These are phyloP conservation scores for Thripadectes ignobilis DNA, from an alignment of 2,797 vertebrate species.

Conservation along the genomic window DNA sequence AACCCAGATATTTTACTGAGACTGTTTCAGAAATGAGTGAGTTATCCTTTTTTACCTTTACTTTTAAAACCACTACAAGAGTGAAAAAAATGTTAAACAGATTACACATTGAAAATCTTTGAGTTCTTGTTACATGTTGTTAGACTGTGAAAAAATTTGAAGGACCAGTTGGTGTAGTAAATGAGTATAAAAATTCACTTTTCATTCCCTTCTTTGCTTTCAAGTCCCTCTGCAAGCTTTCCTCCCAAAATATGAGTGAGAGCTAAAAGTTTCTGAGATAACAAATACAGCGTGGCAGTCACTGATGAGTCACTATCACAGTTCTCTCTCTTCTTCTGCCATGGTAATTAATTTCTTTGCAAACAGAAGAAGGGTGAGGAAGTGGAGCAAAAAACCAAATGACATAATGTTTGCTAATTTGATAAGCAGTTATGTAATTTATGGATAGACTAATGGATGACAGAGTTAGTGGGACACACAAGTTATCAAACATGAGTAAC, in stretches of 20 bases:
- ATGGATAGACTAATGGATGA: background rate
- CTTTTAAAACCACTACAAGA: background rate
- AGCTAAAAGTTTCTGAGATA: background rate
- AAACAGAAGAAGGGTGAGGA: background rate
- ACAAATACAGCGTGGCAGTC: background rate
- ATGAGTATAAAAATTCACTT: background rate
- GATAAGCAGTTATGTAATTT: background rate
- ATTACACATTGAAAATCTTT: background rate
- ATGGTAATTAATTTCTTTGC: background rate
- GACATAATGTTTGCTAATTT: background rate
- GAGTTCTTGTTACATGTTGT: background rate
- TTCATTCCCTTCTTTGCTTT: background rate
- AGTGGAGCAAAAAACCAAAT: background rate
- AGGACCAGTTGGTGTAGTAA: background rate
- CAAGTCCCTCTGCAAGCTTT: background rate
- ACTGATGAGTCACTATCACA: background rate
- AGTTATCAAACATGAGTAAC: background rate
- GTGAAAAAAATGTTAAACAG: background rate
- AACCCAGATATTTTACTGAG: background rate
- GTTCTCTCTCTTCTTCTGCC: background rate
- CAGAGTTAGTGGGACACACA: background rate
- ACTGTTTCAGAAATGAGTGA: background rate
- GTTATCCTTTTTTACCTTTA: background rate
- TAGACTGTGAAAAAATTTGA: background rate
- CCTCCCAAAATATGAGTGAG: background rate